Evolutionary conservation across 2,888 invertebrate species (phyloP), one percentile per base, ranked within the genome.

Genomic region (Leptogaster cylindrica): DNA sequence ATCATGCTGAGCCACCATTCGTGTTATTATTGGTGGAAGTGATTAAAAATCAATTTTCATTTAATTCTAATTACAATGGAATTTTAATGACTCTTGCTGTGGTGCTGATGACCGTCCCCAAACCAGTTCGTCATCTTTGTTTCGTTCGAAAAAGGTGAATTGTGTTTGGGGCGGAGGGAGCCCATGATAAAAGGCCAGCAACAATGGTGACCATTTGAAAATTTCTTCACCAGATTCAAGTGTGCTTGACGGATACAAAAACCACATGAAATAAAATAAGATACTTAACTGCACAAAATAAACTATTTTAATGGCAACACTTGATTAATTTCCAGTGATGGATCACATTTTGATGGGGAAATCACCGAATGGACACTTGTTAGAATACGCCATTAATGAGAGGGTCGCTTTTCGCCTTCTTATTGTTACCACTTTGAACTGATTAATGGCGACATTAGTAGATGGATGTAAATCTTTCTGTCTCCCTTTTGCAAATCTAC

Each of bases 41-140:
- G 52, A 46, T 66, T 66, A 55, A 55, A 66, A 25, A 55, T 55
- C 55, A 55, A 55, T 55, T 66, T 33, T 66, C 66, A 55, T 66
- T 55, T 55, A 52, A 51, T 65, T 52, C 50, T 41, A 65, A 28
- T 52, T 39, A 41, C 33, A 51, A 65, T 65, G 65, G 51, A 51
- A 65, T 65, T 41, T 65, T 65, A 48, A 48, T 65, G 23, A 23
- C 12, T 41, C 23, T 39, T 12, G 39, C 12, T 14, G 31, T 27
- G 44, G 7, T 61, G 44, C 61, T 55, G 39, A 55, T 39, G 55
- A 31, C 7, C 6, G 55, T 23, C 20, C 23, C 12, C 18, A 36
- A 52, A 7, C n/a, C n/a, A 20, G 33, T 12, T 39, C 36, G 55
- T 36, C 23, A 12, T 36, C 39, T 55, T 52, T 52, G 55, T 55